Evolutionary conservation across 2,113 vertebrate species (phyloP), one percentile per base, ranked within the genome.

Genomic region (Turnix velox): DNA sequence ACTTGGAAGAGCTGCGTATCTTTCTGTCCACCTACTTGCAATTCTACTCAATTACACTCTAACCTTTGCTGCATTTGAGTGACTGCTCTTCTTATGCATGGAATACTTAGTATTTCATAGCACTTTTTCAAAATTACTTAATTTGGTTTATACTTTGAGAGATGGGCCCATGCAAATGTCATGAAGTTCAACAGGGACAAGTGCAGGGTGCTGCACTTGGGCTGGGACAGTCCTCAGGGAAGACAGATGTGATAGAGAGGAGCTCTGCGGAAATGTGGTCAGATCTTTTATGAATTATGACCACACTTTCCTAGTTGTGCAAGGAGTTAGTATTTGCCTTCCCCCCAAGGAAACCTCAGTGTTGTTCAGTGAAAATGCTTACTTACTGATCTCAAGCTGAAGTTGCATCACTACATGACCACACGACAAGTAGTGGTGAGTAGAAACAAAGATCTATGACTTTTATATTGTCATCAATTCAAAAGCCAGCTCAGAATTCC

Each of bases 261-360:
- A n/a, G n/a, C n/a, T n/a, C n/a, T n/a, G n/a, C n/a, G n/a, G n/a
- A n/a, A n/a, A 12, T 1, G 39, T 18, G 7, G 51, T 61, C n/a
- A 46, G 14, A 46, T 75, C 7, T 71, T 87, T 45, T 8, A 20
- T 68, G 18, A 61, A 63, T 39, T n/a, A 48, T 40, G 57, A n/a
- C 39, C 63, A 1, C 6, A 3, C 9, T 75, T 74, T 67, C 5
- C n/a, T 33, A 63, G 11, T 62, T 55, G 73, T 28, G 62, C 18
- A 73, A 54, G 7, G 17, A 54, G 31, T 81, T 9, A 33, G 2
- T 35, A 82, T 12, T 49, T 75, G 9, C 8, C 0, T 63, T 35
- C 45, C 14, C 4, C 24, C 10, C 39, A 5, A 25, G 27, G 4
- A 9, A 43, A 19, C 5, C 7, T 72, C 0, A 0, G 9, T 46